Base-by-base conservation (phyloP, 1,140 invertebrate species). In the Melanaphis sacchari region DNA sequence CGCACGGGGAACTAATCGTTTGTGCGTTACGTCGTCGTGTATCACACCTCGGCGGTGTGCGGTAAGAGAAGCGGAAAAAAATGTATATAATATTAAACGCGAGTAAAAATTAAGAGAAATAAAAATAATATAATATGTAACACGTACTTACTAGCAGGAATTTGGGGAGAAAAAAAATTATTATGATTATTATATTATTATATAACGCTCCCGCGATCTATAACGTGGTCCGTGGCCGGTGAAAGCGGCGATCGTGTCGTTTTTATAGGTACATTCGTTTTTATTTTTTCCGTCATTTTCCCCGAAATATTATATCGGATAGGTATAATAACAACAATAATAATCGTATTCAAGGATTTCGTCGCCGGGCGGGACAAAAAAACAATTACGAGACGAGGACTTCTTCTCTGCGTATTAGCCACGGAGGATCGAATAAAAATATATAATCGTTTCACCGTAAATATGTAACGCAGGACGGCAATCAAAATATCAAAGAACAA, bases 1-100 rank as follows among this genome's bases (percentile, higher is more conserved):
- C 41, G 91, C 26, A 43, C n/a, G 66, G 66, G 66, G 90, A 91
- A 92, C 91, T 92, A 92, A 92, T 92, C 91, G 91, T 92, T 84
- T 82, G 43, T 92, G 31, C 59, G 52, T 59, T 90, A 38, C n/a
- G 26, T 31, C 82, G 59, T 66, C 59, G 59, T 66, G 59, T 76
- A 36, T 52, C n/a, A 88, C 43, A n/a, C 46, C 87, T 46, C 88
- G 49, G 38, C 11, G 31, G 38, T 49, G 82, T 41, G 41, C 22
- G 24, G 26, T n/a, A n/a, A 41, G n/a, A 89, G 2, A 7, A 8
- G n/a, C 38, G 26, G 49, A 38, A 89, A 87, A 85, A 84, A 40
- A 87, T 31, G 41, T 49, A 15, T 76, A 36, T 76, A 76, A 87
- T 41, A n/a, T 87, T 43, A 8, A 43, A 46, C 52, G 88, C 88